These are phyloP conservation scores for Nectonema munidae DNA, from an alignment of 2,888 invertebrate genomes.

Conservation along the genomic window DNA sequence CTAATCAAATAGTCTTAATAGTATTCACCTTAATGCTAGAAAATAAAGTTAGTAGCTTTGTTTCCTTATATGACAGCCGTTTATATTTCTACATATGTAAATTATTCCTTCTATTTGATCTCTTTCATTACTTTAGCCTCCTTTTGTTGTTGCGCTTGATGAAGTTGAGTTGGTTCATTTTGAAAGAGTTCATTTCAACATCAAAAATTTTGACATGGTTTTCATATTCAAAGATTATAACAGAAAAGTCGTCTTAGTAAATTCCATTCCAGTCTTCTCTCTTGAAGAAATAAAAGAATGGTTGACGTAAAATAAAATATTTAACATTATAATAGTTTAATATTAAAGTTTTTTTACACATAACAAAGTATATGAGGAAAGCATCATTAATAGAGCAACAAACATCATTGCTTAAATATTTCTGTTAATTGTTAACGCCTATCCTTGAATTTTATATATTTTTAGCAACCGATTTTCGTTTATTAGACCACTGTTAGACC, in stretches of 20 bases:
- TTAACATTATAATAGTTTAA: slow-evolving; percentile 6
- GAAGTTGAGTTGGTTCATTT: slow-evolving; percentile 93
- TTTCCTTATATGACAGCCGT: slow-evolving; percentile 6
- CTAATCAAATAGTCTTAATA: too few relatives aligned
- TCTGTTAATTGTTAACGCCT: too few relatives aligned
- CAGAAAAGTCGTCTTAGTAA: slow-evolving; percentile 70
- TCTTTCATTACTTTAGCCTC: slow-evolving; percentile 32
- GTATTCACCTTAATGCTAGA: too few relatives aligned
- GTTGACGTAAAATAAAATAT: slow-evolving; percentile 43
- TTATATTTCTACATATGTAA: not conserved
- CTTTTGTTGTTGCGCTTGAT: slow-evolving; percentile 83
- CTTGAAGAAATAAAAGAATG: slow-evolving; percentile 97
- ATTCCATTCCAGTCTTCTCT: slow-evolving; percentile 96
- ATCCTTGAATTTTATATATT: too few relatives aligned
- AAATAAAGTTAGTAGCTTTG: not conserved
- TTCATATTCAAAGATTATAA: slow-evolving; percentile 94
- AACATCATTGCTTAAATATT: too few relatives aligned
- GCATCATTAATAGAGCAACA: too few relatives aligned
- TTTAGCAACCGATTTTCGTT: too few relatives aligned
- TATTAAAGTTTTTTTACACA: too few relatives aligned
- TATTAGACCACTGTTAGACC: too few relatives aligned
- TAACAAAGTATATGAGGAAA: too few relatives aligned
- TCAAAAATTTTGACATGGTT: slow-evolving; percentile 98
- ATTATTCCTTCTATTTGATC: too few relatives aligned
- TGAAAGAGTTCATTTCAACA: slow-evolving; percentile 82